Base-by-base conservation (phyloP, 2,888 invertebrate species). In the Digitonthophagus gazella region DNA sequence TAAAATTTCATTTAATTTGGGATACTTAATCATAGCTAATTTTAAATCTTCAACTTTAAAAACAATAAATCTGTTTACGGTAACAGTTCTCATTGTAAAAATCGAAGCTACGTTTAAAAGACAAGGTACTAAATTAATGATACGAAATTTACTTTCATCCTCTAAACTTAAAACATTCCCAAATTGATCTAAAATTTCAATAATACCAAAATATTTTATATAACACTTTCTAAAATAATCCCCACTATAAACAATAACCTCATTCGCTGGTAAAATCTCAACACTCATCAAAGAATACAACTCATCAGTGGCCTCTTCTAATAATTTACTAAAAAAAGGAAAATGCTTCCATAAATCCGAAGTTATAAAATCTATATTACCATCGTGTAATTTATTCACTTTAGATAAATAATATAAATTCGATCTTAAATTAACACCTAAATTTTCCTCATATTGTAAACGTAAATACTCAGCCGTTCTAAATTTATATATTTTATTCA, bases 171-270 rank as follows among this genome's bases (percentile, higher is more conserved):
- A 3, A 15, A 65, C 65, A 2, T 61, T 22, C 16, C 28, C 28
- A 3, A 3, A 44, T 5, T 58, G 55, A 18, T 69, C 63, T 44
- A 65, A 55, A n/a, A 65, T 58, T 1, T 58, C 61, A 15, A 63
- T 19, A 2, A 20, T 58, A 1, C 69, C 69, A 3, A 18, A 14
- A n/a, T 63, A 65, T 15, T 57, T 28, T 15, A 72, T 67, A 16
- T 70, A 70, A 1, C 72, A 65, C 0, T 55, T 56, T 1, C 58
- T 15, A 3, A 58, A 58, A 11, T 71, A 66, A 58, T 72, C 72
- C 4, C 73, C 72, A 1, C 70, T 63, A 22, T 73, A 73, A 16
- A 67, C 68, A 3, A 74, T 15, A 3, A 69, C 68, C 20, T 74
- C 71, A 19, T 73, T 67, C 19, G 68, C 58, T 18, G 72, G 73